Conservation (phyloP, 2,797 vertebrate species). For the Neostethus bicornis region DNA sequence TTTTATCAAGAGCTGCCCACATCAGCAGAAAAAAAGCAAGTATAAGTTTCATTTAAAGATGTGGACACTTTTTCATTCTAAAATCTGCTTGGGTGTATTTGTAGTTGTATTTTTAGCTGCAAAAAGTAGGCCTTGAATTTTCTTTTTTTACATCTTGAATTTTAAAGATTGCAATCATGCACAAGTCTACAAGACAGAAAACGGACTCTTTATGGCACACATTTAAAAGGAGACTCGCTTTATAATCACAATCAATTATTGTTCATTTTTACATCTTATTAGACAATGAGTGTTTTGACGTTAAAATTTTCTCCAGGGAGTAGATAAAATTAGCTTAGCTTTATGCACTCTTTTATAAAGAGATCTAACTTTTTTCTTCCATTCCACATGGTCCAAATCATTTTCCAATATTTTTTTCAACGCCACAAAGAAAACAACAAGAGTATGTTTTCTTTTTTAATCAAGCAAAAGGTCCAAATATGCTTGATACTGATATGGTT, state of each 20-base stretch:
- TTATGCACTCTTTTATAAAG: conserved; percentile 14
- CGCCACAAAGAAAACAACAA: conserved; percentile 16
- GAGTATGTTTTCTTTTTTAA: conserved; percentile 30
- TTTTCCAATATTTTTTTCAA: conserved; percentile 3
- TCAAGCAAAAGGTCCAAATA: conserved; percentile 32
- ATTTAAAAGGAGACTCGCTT: conserved; percentile 11
- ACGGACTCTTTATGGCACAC: conserved; percentile 3
- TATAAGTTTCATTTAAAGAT: conserved; percentile 4
- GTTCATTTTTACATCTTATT: conserved; percentile 33
- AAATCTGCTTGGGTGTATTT: conserved; percentile 10
- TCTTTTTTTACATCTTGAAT: conserved; percentile 12
- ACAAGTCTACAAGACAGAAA: conserved; percentile 3
- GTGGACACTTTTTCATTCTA: neutral
- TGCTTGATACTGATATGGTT: conserved; percentile 41
- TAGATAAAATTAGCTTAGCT: conserved; percentile 39
- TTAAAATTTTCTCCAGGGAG: conserved; percentile 12
- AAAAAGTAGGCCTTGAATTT: conserved; percentile 13
- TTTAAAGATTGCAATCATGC: conserved; percentile 14
- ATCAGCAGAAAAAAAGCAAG: neutral
- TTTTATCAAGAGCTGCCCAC: conserved; percentile 9
- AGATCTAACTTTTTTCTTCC: conserved; percentile 7
- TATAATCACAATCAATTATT: conserved; percentile 39
- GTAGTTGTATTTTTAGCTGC: conserved; percentile 27
- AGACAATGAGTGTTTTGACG: conserved; percentile 24
- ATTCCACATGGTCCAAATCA: conserved; percentile 9